A percentile compares a stretch with the other conserved stretches of the same genome.
These are phyloP conservation scores for Apus apus DNA, from an alignment of 2,113 vertebrate genomes.

Conservation along the genomic window DNA sequence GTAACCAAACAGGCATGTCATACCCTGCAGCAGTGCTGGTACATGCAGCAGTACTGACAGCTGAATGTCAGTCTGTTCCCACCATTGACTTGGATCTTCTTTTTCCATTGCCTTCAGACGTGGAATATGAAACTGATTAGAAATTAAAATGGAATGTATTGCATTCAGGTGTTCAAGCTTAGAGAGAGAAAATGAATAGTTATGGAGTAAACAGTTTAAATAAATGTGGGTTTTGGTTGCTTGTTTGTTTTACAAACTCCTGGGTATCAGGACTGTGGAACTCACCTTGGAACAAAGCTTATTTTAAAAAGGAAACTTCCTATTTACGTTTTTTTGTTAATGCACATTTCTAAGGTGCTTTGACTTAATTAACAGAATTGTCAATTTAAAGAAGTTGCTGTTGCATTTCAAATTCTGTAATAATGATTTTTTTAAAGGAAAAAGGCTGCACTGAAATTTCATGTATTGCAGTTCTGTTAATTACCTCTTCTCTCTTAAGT, in stretches of 20 bases:
- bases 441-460: neutral
- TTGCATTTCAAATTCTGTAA: neutral
- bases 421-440: neutral
- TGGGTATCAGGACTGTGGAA: neutral
- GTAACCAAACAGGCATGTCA: accelerated
- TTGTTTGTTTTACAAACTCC: neutral
- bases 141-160: neutral
- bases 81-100: neutral
- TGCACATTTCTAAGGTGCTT: neutral
- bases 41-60: neutral
- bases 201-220: neutral
- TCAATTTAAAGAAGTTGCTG: neutral
- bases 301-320: too few species aligned
- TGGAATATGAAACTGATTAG: neutral
- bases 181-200: neutral
- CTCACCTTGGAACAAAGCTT: neutral
- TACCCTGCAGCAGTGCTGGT: neutral
- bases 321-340: neutral
- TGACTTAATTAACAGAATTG: neutral
- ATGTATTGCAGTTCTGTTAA: neutral
- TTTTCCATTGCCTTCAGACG: neutral
- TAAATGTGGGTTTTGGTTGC: neutral
- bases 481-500: neutral
- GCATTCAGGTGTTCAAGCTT: neutral
- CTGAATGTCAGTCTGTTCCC: neutral